Evolutionary conservation across 2,113 vertebrate species (phyloP).

Genomic region (Euleptes europaea): DNA sequence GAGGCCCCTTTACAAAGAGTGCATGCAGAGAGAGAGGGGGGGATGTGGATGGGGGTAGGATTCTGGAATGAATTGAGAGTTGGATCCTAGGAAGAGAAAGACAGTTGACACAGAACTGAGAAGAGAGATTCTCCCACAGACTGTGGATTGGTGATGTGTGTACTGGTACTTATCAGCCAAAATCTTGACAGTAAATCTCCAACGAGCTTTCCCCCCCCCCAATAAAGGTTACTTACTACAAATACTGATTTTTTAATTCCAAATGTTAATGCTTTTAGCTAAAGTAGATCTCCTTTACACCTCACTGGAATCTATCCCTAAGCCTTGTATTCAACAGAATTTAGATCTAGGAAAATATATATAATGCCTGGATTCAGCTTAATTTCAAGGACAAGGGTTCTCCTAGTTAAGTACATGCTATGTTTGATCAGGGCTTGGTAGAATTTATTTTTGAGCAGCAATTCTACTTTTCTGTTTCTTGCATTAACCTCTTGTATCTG

Average conservation of each 20-base stretch:
- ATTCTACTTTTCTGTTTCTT: background rate
- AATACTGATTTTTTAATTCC: slow-evolving; percentile 9
- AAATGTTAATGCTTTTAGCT: slow-evolving; percentile 21
- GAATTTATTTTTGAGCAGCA: background rate
- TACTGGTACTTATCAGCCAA: background rate
- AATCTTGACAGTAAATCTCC: background rate
- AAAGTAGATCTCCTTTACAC: background rate
- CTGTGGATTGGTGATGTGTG: background rate
- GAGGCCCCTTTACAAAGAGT: too few species aligned
- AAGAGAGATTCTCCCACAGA: background rate
- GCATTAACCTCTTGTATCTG: background rate
- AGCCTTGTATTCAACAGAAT: background rate
- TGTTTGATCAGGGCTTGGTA: background rate
- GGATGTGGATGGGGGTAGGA: background rate
- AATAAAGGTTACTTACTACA: slow-evolving; percentile 32
- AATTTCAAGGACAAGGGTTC: background rate
- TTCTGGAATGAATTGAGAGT: too few species aligned
- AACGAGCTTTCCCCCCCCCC: slow-evolving; percentile 31
- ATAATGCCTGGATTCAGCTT: background rate
- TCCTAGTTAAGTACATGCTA: background rate
- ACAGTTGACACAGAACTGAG: too few species aligned
- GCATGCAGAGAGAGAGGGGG: too few species aligned
- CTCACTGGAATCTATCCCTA: background rate
- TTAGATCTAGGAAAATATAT: background rate
- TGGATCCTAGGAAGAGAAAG: too few species aligned